Conservation (phyloP, 1,140 invertebrate genomes). For the Trichogramma pretiosum region DNA sequence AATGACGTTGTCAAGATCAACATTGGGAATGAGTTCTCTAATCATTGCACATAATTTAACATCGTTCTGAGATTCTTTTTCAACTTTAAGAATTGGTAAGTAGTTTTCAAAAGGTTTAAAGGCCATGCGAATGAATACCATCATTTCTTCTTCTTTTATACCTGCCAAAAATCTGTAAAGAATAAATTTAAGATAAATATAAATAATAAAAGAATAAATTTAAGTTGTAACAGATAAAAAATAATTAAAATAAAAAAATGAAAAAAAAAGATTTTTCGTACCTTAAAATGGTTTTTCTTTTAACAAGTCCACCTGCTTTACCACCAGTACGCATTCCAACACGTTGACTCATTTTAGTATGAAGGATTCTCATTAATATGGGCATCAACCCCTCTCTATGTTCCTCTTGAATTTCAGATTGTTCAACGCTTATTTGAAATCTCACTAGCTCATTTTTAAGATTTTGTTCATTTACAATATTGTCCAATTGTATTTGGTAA, state of each 20-base stretch:
- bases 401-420: conserved; percentile 56
- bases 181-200: background rate
- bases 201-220: background rate
- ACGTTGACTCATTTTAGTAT: conserved; percentile 79
- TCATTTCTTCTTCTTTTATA: conserved; percentile 66
- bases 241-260: background rate
- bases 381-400: conserved; percentile 71
- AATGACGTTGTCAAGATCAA: conserved; percentile 54
- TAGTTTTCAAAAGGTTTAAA: conserved; percentile 65
- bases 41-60: conserved; percentile 41
- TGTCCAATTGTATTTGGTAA: conserved; percentile 69
- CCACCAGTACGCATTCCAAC: conserved; percentile 62
- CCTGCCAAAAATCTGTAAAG: conserved; percentile 65
- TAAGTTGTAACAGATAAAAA: background rate
- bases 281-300: conserved; percentile 65
- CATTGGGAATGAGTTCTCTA: conserved; percentile 36
- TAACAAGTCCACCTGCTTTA: conserved; percentile 58
- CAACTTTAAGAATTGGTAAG: conserved; percentile 44
- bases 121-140: conserved; percentile 72
- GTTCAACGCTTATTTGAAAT: conserved; percentile 68
- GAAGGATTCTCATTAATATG: conserved; percentile 75
- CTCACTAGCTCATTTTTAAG: conserved; percentile 74
- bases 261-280: no score
- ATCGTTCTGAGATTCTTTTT: conserved; percentile 27
- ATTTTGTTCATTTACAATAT: conserved; percentile 76